phyloP scores from a whole-genome alignment of 2,113 vertebrate genomes.

The Sarotherodon lohbergeri region DNA sequence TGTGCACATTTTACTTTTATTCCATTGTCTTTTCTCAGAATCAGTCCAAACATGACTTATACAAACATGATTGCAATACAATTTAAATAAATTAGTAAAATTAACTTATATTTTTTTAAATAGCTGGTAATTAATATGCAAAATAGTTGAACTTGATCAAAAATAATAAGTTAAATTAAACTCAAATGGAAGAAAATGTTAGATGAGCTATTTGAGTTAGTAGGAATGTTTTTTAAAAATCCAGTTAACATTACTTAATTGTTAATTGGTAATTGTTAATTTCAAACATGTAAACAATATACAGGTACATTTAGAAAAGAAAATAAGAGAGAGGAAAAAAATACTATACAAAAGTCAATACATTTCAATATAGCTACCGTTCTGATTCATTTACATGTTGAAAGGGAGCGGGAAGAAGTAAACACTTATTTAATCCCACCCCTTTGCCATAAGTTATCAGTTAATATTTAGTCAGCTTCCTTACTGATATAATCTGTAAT shows the following conservation, averaged over 20 bases:
- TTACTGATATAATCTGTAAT: no score
- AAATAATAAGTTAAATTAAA: neutral
- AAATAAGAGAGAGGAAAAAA: no score
- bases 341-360: no score
- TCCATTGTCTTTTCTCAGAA: neutral
- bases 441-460: no score
- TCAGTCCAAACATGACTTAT: neutral
- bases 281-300: no score
- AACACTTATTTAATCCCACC: no score
- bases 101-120: neutral
- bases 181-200: neutral
- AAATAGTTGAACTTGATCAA: neutral
- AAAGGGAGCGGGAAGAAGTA: no score
- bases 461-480: no score
- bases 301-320: no score
- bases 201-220: neutral
- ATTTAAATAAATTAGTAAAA: neutral
- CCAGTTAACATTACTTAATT: neutral
- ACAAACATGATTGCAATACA: neutral
- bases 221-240: neutral
- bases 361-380: no score
- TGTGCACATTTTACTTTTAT: neutral
- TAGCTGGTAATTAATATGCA: neutral
- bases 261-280: no score
- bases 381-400: no score